phyloP scores from a whole-genome alignment of 2,888 invertebrate genomes.

The Patella ulyssiponensis region DNA sequence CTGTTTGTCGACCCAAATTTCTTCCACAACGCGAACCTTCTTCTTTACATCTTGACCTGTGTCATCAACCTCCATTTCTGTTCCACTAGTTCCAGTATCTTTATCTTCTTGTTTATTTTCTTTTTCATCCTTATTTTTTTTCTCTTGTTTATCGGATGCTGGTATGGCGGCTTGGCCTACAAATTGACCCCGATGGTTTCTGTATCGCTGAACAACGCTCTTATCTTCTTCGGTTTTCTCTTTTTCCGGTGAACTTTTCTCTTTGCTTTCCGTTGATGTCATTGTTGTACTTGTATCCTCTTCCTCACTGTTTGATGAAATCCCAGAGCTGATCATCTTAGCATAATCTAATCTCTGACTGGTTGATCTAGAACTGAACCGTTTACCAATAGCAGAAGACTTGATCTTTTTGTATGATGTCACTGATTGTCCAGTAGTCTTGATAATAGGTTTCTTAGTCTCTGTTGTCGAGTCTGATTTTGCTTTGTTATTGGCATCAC shows the following conservation, averaged over 20 bases:
- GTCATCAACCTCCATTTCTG: constrained; percentile 16
- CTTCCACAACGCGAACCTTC: constrained; percentile 35
- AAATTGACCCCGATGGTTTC: no score
- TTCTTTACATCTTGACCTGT: constrained; percentile 20
- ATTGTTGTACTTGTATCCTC: neutral
- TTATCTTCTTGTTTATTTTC: constrained; percentile 17
- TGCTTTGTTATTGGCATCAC: no score
- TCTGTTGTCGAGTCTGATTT: no score
- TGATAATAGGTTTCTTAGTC: no score
- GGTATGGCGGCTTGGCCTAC: no score
- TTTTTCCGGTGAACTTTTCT: constrained; percentile 11
- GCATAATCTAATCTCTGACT: no score
- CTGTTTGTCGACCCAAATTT: constrained; percentile 48
- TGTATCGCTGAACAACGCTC: constrained; percentile 20
- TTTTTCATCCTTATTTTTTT: constrained; percentile 2
- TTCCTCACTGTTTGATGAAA: no score
- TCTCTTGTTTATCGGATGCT: neutral
- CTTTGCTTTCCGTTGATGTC: neutral
- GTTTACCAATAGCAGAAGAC: no score
- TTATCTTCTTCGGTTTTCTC: constrained; percentile 25
- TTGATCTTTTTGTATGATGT: no score
- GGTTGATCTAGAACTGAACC: no score
- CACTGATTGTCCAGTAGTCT: no score
- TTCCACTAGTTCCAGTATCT: constrained; percentile 22
- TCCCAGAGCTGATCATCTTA: no score